Conservation (phyloP, 2,888 invertebrate genomes). For the Eupithecia insigniata region DNA sequence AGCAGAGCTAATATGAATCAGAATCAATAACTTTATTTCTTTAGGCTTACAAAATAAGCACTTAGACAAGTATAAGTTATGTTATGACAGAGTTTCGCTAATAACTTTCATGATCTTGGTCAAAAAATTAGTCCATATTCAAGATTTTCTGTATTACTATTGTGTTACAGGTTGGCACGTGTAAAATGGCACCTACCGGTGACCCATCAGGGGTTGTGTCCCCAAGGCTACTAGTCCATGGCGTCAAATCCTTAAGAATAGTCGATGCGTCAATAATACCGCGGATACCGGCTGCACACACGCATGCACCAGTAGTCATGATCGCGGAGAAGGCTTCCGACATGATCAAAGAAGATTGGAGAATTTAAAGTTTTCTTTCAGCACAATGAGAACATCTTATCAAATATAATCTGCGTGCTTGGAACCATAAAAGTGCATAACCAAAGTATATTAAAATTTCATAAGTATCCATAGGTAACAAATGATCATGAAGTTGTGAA, state of each 20-base stretch:
- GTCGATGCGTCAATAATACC: conserved; percentile 84
- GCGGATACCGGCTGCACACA: conserved; percentile 81
- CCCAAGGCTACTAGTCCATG: conserved; percentile 77
- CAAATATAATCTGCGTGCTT: neutral
- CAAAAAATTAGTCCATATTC: no score
- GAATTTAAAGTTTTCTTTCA: conserved; percentile 28
- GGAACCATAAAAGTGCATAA: neutral
- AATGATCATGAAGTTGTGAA: neutral
- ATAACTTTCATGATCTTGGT: no score
- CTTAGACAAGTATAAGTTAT: no score
- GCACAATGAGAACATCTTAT: neutral
- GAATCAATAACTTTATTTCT: no score
- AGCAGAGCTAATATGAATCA: no score
- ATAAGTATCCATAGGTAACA: neutral
- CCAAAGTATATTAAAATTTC: neutral
- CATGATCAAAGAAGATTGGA: conserved; percentile 81
- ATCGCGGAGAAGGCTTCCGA: conserved; percentile 83
- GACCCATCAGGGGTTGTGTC: conserved; percentile 87
- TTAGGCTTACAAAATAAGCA: no score
- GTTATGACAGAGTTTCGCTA: neutral
- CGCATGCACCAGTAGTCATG: conserved; percentile 82
- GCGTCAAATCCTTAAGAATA: conserved; percentile 72
- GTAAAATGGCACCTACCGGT: conserved; percentile 87
- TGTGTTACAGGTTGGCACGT: conserved; percentile 84
- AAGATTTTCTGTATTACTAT: neutral